Base-by-base conservation (phyloP, 2,888 invertebrate genomes). In the Leistus spinibarbis region DNA sequence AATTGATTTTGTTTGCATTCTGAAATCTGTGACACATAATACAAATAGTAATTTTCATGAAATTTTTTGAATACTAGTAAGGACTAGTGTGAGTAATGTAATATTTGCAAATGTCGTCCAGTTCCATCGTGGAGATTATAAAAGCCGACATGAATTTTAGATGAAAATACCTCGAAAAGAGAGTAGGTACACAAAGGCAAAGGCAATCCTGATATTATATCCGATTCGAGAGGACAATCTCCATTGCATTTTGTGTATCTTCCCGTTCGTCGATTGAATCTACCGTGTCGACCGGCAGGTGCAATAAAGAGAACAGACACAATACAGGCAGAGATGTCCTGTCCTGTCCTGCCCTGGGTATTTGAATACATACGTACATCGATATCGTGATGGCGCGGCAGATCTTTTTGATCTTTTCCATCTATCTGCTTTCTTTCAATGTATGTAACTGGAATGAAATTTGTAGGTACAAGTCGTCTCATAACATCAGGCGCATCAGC, bases 121-220 rank as follows among this genome's bases (percentile, higher is more conserved):
- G n/a, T n/a, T n/a, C n/a, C n/a, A n/a, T n/a, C n/a, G n/a, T n/a
- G n/a, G n/a, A 60, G 60, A 60, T 60, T 60, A 19, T 22, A 60
- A 22, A n/a, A n/a, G 10, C 40, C 7, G 40, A 10, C 40, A 40
- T 40, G 40, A 40, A 40, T 40, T 40, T 40, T 19, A 60, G 13
- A 60, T 60, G 60, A 60, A 20, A 10, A 9, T n/a, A 20, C 19
- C 16, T n/a, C 56, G 13, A 56, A 57, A 16, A 17, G 54, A 5
- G 5, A 16, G 13, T 7, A 10, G 16, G 10, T 10, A 19, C 22
- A 60, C 10, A 60, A 60, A 60, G 3, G 19, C 60, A 10, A 60
- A 54, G 60, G 60, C 17, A 3, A 10, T 9, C 60, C 17, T 19
- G 60, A 60, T 60, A 60, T 60, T 19, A 60, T 71, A 63, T 64